phyloP scores from a whole-genome alignment of 1,140 invertebrate genomes.

The Cryptotermes secundus region DNA sequence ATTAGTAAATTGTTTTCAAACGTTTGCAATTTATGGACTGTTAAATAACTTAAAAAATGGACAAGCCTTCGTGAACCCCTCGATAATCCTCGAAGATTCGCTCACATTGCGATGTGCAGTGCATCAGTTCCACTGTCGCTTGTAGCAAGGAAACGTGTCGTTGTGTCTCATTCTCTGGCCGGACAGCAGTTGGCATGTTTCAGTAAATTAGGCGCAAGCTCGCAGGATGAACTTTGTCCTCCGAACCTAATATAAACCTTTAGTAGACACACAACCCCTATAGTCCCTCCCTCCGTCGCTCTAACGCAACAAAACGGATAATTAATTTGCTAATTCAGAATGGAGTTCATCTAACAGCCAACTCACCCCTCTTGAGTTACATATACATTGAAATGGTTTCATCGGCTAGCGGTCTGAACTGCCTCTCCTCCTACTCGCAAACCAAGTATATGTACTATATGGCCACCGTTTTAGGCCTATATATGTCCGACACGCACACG shows the following conservation, averaged over 20 bases:
- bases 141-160: no score
- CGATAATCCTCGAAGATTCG: no score
- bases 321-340: slow-evolving; percentile 20
- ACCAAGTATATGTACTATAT: neutral
- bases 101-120: no score
- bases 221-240: neutral
- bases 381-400: slow-evolving; percentile 5
- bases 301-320: neutral
- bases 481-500: no score
- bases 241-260: neutral
- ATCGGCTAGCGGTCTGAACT: neutral
- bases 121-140: no score
- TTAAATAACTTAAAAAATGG: no score
- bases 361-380: neutral
- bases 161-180: neutral
- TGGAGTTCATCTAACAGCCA: neutral
- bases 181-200: slow-evolving; percentile 3
- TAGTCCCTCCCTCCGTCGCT: neutral
- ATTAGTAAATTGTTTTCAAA: no score
- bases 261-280: neutral
- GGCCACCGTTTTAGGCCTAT: no score
- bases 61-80: no score
- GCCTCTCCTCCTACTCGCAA: neutral
- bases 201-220: neutral
- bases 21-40: no score